A percentile compares a stretch with the other conserved stretches of the same genome.
Conservation (phyloP, 2,888 invertebrate species). For the Drosophila aldrichi region DNA sequence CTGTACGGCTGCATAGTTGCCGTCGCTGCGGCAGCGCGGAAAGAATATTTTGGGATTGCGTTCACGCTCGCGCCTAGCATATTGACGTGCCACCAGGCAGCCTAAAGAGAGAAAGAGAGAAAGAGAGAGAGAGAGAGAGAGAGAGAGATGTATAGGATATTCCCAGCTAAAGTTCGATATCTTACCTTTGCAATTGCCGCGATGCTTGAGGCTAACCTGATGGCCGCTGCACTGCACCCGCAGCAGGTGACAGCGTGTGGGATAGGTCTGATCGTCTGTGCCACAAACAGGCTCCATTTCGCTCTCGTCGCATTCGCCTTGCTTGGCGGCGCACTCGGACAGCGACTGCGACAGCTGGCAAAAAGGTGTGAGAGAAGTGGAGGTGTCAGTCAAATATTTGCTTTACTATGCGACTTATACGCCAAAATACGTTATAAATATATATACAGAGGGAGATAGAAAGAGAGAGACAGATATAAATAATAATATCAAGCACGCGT, state of each 20-base stretch:
- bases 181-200: constrained; percentile 91
- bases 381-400: constrained; percentile 45
- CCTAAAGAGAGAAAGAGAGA: constrained; percentile 77
- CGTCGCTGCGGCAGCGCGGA: constrained; percentile 93
- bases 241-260: constrained; percentile 91
- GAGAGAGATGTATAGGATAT: not conserved
- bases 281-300: constrained; percentile 84
- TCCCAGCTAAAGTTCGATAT: not conserved
- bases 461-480: constrained; percentile 32
- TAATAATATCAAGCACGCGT: constrained; percentile 77
- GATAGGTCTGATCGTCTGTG: constrained; percentile 92
- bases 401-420: constrained; percentile 34
- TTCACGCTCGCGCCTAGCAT: constrained; percentile 85
- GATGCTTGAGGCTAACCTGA: constrained; percentile 90
- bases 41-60: constrained; percentile 87
- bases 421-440: constrained; percentile 29
- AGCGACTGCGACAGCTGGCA: constrained; percentile 68
- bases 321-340: constrained; percentile 85
- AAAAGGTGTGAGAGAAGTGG: constrained; percentile 39
- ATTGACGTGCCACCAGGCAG: constrained; percentile 86
- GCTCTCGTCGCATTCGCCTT: constrained; percentile 85
- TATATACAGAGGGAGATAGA: constrained; percentile 14
- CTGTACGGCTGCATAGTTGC: constrained; percentile 93
- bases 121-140: not conserved
- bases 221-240: constrained; percentile 91